Percentiles rank a stretch among this genome's conserved stretches.
Evolutionary conservation across 2,888 invertebrate genomes (phyloP).

Genomic region (Villa cingulata): DNA sequence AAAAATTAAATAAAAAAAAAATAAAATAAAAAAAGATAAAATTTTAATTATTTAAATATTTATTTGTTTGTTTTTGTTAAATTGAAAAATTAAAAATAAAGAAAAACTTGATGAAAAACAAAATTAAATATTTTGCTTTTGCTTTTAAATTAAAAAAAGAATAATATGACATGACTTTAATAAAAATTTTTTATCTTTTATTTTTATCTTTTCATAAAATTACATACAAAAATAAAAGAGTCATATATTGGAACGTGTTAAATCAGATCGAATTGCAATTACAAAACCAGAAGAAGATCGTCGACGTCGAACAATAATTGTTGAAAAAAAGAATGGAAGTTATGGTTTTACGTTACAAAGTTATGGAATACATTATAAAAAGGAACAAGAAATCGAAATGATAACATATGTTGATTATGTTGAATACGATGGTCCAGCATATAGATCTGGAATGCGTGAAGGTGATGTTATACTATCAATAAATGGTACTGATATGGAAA

Average conservation of each 20-base stretch:
- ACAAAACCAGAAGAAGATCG: slow-evolving; percentile 75
- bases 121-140: no score
- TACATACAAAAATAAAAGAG: no score
- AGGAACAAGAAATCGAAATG: slow-evolving; percentile 87
- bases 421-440: slow-evolving; percentile 83
- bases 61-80: no score
- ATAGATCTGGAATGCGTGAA: slow-evolving; percentile 84
- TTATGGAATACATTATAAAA: slow-evolving; percentile 91
- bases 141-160: no score
- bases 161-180: no score
- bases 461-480: slow-evolving; percentile 94
- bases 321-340: slow-evolving; percentile 77
- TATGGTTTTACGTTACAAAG: slow-evolving; percentile 96
- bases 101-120: no score
- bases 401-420: slow-evolving; percentile 96
- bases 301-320: slow-evolving; percentile 76
- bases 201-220: no score
- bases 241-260: slow-evolving; percentile 19
- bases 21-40: no score
- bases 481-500: slow-evolving; percentile 90
- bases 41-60: no score
- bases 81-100: no score
- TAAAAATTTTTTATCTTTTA: no score
- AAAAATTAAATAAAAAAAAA: no score
- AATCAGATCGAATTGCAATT: slow-evolving; percentile 54